phyloP scores from a whole-genome alignment of 53 echinoderm and acorn worm species.

The Astropecten irregularis region DNA sequence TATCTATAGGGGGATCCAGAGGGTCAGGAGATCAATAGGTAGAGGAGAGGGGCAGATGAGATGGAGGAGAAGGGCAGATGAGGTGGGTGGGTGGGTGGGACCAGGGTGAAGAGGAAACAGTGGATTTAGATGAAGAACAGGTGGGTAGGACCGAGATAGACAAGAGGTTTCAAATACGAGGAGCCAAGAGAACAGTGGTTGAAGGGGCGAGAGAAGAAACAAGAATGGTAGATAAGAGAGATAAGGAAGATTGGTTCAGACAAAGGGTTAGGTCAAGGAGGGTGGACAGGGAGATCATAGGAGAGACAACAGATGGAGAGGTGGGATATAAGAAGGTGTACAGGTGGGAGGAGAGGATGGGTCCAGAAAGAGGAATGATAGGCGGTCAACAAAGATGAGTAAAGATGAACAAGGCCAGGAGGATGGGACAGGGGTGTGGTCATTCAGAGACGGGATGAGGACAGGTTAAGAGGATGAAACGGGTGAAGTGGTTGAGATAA shows the following conservation, averaged over 20 bases:
- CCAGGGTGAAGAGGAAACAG: not conserved
- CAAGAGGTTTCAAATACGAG: no score
- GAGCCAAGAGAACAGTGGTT: no score
- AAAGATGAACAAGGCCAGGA: not conserved
- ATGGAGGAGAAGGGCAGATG: not conserved
- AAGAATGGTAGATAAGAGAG: no score
- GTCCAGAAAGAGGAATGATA: not conserved
- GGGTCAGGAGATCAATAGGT: not conserved
- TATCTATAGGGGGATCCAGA: conserved; percentile 67
- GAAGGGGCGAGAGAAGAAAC: no score
- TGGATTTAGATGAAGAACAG: not conserved
- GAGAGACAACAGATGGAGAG: not conserved
- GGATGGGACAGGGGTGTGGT: not conserved
- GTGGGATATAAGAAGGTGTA: no score
- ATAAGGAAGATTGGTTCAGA: not conserved
- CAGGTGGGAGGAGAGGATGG: not conserved
- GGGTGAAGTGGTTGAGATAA: not conserved
- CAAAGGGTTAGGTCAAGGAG: not conserved
- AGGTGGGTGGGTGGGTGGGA: not conserved
- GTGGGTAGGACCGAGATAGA: not conserved
- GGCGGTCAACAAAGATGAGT: not conserved
- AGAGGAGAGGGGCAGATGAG: not conserved
- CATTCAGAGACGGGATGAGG: not conserved
- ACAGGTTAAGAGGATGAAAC: not conserved
- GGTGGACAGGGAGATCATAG: not conserved